Evolutionary conservation across 2,888 invertebrate genomes (phyloP).

Genomic region (Rugalucina vietnamica): DNA sequence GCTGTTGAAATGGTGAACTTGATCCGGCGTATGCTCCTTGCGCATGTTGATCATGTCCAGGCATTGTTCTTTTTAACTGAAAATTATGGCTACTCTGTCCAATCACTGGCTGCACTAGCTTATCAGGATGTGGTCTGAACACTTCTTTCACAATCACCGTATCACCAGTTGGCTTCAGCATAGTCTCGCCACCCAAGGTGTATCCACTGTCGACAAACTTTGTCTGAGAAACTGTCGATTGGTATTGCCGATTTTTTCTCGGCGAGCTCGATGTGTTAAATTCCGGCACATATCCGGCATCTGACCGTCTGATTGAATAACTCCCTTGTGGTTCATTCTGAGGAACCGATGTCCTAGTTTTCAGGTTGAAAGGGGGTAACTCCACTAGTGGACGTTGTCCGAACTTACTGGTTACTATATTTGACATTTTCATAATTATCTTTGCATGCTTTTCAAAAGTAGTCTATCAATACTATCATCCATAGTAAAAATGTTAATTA

Average conservation of each 20-base stretch:
- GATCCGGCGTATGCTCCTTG: background rate
- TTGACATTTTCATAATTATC: constrained; percentile 49
- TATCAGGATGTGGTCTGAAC: background rate
- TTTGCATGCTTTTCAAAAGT: no score
- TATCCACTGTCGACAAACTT: no score
- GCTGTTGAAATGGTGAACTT: no score
- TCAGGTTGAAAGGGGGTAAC: constrained; percentile 49
- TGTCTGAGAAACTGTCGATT: no score
- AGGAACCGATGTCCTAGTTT: background rate
- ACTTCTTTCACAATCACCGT: background rate
- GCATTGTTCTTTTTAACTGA: background rate
- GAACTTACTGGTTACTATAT: constrained; percentile 52
- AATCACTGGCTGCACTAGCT: no score
- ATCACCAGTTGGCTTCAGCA: background rate
- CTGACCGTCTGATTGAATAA: no score
- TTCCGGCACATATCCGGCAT: background rate
- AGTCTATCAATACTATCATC: no score
- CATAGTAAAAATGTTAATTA: no score
- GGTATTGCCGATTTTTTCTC: no score
- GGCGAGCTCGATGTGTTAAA: background rate
- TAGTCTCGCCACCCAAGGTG: background rate
- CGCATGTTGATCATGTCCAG: background rate
- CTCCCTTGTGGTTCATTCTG: background rate
- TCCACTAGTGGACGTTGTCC: constrained; percentile 52
- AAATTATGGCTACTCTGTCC: background rate